Base-by-base conservation (phyloP, 1,140 invertebrate genomes). In the Drosophila elegans region DNA sequence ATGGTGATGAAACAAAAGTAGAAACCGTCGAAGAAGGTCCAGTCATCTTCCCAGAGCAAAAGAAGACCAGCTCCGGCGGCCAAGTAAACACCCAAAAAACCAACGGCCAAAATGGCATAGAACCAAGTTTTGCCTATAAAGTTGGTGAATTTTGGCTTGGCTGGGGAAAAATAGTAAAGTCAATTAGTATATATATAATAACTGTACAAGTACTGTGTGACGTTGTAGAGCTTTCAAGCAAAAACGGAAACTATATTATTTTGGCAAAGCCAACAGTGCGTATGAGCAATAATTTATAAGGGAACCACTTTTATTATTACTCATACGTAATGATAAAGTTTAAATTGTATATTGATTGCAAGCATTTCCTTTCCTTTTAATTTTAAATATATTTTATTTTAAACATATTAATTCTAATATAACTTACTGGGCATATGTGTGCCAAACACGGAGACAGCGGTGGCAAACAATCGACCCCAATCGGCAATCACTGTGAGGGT, bases 1-100 rank as follows among this genome's bases (percentile, higher is more conserved):
- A 98, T 97, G 0, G 97, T 98, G 49, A 98, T 97, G 86, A 98
- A 98, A 84, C 97, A 98, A 83, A 98, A 98, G 93, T 98, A 98
- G 91, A 98, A 98, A 13, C 97, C 96, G 78, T 98, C 97, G 78
- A 98, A 97, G 92, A 98, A 98, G 3, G 94, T 95, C 97, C 97
- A 98, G 45, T 97, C 96, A 66, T 97, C 95, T 85, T 97, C 96
- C 95, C 96, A 97, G 60, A 95, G 93, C 84, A 95, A 83, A 73
- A 96, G 95, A 42, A 96, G 91, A 5, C 95, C 96, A 0, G 96
- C 95, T 1, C 97, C 97, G 2, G 95, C 95, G 1, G 96, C 95
- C 49, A 97, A 93, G 92, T 97, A 97, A 10, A 97, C 82, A 49
- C 97, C 95, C 5, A 97, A 93, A 59, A 97, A 95, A 3, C 93